Evolutionary conservation across 2,113 vertebrate genomes (phyloP).

Genomic region (Lanius collurio): DNA sequence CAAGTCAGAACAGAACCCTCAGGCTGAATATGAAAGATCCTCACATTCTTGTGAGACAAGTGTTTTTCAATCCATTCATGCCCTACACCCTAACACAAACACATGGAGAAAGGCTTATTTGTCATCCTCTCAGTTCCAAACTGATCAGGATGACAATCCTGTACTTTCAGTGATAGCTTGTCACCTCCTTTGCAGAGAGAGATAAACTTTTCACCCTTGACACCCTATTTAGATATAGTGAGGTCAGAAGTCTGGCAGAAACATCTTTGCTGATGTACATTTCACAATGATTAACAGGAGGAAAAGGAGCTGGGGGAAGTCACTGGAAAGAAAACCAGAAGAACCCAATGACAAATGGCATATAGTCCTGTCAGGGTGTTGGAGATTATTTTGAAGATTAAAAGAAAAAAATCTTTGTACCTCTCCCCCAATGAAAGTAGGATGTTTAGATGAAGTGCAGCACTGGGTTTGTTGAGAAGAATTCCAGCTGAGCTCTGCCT

Average conservation of each 20-base stretch:
- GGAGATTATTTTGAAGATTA: background rate
- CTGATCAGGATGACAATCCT: background rate
- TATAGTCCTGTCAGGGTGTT: background rate
- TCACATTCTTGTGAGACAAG: background rate
- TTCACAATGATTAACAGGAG: background rate
- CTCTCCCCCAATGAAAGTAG: background rate
- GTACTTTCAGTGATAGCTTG: background rate
- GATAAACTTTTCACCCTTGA: background rate
- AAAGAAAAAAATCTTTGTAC: background rate
- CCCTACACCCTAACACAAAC: background rate
- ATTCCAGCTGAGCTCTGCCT: background rate
- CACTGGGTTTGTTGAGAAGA: background rate
- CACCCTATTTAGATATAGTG: background rate
- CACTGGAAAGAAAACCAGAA: background rate
- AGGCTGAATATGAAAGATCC: background rate
- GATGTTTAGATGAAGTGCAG: background rate
- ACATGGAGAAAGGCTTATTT: background rate
- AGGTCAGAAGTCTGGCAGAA: background rate
- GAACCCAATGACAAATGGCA: background rate
- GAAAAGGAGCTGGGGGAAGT: background rate
- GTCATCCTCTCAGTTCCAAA: background rate
- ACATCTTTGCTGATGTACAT: background rate
- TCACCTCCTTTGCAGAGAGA: background rate
- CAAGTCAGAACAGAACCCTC: background rate
- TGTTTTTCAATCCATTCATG: background rate